phyloP scores from a whole-genome alignment of 1,140 invertebrate genomes.

The Meloidogyne hapla region DNA sequence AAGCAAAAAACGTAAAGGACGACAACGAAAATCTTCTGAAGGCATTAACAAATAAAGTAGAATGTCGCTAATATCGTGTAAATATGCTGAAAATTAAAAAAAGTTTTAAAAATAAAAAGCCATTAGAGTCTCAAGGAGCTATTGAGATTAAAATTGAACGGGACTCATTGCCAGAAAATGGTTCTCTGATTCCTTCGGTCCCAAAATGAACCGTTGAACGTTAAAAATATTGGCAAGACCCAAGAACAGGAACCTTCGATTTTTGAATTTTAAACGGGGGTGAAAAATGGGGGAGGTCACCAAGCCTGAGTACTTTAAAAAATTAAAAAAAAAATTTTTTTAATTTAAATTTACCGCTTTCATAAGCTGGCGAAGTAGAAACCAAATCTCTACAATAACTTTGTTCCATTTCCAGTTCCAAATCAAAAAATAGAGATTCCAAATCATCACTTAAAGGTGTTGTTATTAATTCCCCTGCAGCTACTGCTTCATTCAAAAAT shows the following conservation, averaged over 20 bases:
- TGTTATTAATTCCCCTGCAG: not conserved
- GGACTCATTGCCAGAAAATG: too few relatives aligned
- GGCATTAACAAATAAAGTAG: constrained; percentile 80
- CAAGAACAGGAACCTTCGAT: too few relatives aligned
- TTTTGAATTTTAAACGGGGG: too few relatives aligned
- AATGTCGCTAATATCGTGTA: constrained; percentile 80
- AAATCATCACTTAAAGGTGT: constrained; percentile 66
- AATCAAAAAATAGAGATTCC: constrained; percentile 80
- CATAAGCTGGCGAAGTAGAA: constrained; percentile 66
- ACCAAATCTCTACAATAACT: constrained; percentile 71
- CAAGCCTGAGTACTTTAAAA: too few relatives aligned
- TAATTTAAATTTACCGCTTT: constrained; percentile 69
- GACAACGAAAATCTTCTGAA: constrained; percentile 80
- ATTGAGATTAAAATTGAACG: too few relatives aligned
- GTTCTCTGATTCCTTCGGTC: too few relatives aligned
- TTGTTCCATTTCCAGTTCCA: constrained; percentile 79
- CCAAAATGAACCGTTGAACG: too few relatives aligned
- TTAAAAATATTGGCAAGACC: too few relatives aligned
- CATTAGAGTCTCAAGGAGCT: too few relatives aligned
- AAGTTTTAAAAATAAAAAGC: constrained; percentile 22
- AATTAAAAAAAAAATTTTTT: constrained; percentile 14
- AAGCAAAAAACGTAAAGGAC: constrained; percentile 69
- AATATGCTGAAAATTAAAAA: constrained; percentile 71
- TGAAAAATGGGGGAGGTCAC: too few relatives aligned
- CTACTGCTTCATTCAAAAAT: constrained; percentile 24